These are phyloP conservation scores for Gonioctena quinquepunctata DNA, from an alignment of 1,140 invertebrate genomes.

Conservation along the genomic window DNA sequence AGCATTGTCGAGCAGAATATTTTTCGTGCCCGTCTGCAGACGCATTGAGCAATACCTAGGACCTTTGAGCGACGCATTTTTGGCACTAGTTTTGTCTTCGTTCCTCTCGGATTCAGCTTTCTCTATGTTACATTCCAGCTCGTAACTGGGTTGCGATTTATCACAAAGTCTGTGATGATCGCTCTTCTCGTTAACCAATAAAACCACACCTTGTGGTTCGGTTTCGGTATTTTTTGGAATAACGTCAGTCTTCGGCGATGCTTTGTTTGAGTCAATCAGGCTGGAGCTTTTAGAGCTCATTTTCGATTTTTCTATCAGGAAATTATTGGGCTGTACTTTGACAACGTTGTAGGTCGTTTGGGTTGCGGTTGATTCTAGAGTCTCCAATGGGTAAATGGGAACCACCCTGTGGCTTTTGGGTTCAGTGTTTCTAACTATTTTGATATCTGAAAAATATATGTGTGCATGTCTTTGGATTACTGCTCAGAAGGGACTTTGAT, in stretches of 20 bases:
- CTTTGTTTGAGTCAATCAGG: conserved; percentile 18
- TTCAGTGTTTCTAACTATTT: conserved; percentile 15
- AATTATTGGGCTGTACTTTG: conserved; percentile 54
- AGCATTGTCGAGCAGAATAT: conserved; percentile 76
- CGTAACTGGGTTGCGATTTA: conserved; percentile 27
- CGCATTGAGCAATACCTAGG: conserved; percentile 73
- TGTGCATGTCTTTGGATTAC: too few species aligned
- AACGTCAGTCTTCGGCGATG: conserved; percentile 1
- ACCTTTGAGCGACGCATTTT: conserved; percentile 51
- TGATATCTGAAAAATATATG: conserved; percentile 18
- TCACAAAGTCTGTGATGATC: conserved; percentile 59
- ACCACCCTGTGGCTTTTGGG: conserved; percentile 10
- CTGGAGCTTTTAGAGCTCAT: conserved; percentile 17
- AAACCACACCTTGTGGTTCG: not conserved
- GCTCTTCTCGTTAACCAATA: not conserved
- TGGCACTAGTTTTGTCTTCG: conserved; percentile 49
- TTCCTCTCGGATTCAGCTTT: conserved; percentile 41
- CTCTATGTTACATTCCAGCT: conserved; percentile 39
- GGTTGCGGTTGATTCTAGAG: not conserved
- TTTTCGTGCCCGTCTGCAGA: conserved; percentile 74
- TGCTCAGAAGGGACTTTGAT: too few species aligned
- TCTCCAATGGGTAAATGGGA: conserved; percentile 9
- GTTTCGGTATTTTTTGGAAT: not conserved
- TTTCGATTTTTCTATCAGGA: conserved; percentile 32
- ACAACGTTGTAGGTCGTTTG: conserved; percentile 41